Percentiles rank a stretch among this genome's conserved stretches.
phyloP scores from a whole-genome alignment of 2,888 invertebrate species.

The Amphipoea lucens region DNA sequence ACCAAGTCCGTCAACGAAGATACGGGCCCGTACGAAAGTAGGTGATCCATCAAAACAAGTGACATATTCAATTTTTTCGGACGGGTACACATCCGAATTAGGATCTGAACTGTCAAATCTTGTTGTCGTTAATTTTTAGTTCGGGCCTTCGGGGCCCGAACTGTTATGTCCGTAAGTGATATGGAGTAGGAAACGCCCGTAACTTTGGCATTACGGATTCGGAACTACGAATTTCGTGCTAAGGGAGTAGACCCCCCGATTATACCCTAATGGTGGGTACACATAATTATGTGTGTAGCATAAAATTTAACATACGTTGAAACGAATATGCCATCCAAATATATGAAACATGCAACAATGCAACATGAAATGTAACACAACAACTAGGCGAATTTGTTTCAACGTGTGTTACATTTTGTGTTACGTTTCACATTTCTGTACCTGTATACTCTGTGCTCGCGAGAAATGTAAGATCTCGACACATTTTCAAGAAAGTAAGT shows the following conservation, averaged over 20 bases:
- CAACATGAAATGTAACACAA: not conserved
- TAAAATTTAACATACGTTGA: not conserved
- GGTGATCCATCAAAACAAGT: not conserved
- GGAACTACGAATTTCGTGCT: not conserved
- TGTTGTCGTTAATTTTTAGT: not conserved
- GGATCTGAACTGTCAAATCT: not conserved
- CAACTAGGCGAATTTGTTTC: not conserved
- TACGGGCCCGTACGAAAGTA: not conserved
- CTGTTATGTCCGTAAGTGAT: too few species aligned
- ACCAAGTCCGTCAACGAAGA: not conserved
- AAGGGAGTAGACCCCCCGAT: not conserved
- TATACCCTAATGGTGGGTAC: not conserved
- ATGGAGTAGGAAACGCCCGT: not conserved
- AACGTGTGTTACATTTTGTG: not conserved
- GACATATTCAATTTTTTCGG: too few species aligned
- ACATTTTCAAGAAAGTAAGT: slow-evolving; percentile 8
- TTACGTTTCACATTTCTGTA: not conserved
- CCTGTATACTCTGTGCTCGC: slow-evolving; percentile 6
- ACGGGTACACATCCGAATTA: too few species aligned
- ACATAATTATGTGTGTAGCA: not conserved
- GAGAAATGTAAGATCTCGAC: slow-evolving; percentile 6
- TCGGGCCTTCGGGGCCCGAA: not conserved
- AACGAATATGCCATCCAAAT: not conserved
- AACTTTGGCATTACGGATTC: not conserved
- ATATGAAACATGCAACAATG: not conserved